These are phyloP conservation scores for Oreotrochilus melanogaster DNA, from an alignment of 2,113 vertebrate species.

Conservation along the genomic window DNA sequence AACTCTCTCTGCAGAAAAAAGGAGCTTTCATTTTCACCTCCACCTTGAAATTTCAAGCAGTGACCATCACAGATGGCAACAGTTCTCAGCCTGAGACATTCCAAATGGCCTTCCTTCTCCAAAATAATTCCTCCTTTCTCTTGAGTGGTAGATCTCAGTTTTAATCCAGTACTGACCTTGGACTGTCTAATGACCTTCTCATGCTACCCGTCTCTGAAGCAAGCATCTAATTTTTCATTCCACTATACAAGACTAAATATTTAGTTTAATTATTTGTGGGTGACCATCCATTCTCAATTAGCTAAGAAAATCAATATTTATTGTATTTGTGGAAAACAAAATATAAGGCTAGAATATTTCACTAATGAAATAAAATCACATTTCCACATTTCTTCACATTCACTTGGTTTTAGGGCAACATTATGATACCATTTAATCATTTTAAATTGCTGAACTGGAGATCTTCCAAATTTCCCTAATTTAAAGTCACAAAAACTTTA, in stretches of 20 bases:
- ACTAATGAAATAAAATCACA: slow-evolving; percentile 24
- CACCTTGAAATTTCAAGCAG: not conserved
- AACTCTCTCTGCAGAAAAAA: not conserved
- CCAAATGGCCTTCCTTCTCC: not conserved
- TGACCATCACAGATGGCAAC: not conserved
- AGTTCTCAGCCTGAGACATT: not conserved
- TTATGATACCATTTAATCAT: slow-evolving; percentile 33
- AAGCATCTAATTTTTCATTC: slow-evolving; percentile 33
- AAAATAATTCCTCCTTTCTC: not conserved
- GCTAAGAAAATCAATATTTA: slow-evolving; percentile 43
- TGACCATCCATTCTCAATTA: slow-evolving; percentile 43
- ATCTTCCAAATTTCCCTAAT: slow-evolving; percentile 42
- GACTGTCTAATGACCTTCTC: not conserved
- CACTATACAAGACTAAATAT: slow-evolving; percentile 3
- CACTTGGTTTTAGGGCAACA: not conserved
- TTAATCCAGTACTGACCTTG: slow-evolving; percentile 16
- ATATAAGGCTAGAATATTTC: slow-evolving; percentile 24
- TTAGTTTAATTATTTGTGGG: slow-evolving; percentile 56
- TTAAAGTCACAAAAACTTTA: slow-evolving; percentile 57
- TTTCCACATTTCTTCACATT: slow-evolving; percentile 28
- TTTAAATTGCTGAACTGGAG: slow-evolving; percentile 41
- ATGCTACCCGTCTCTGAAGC: not conserved
- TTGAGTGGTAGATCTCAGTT: not conserved
- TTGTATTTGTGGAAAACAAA: slow-evolving; percentile 49
- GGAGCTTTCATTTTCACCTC: not conserved